Conservation (phyloP, 2,888 invertebrate species). For the Synergus gifuensis region DNA sequence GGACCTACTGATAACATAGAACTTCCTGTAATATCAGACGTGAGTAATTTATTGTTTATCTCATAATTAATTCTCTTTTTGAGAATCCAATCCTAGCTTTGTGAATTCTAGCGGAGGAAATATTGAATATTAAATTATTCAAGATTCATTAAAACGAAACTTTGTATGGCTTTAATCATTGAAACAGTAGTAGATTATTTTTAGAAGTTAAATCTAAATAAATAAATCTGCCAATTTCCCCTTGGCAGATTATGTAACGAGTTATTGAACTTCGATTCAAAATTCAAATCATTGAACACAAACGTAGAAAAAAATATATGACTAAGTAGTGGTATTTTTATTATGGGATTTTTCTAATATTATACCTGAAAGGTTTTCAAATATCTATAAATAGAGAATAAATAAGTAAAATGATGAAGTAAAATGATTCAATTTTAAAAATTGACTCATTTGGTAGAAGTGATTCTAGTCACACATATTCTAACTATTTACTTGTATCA, state of each 20-base stretch:
- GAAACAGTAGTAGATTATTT: too few relatives aligned
- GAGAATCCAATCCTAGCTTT: not conserved
- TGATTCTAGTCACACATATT: too few relatives aligned
- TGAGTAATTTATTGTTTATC: slow-evolving; percentile 70
- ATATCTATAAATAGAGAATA: too few relatives aligned
- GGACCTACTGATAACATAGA: slow-evolving; percentile 86
- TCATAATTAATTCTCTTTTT: not conserved
- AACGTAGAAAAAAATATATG: not conserved
- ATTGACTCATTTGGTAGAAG: too few relatives aligned
- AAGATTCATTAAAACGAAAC: not conserved
- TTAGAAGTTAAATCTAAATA: too few relatives aligned
- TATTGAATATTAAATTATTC: slow-evolving; percentile 13
- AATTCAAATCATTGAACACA: not conserved
- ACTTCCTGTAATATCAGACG: slow-evolving; percentile 82
- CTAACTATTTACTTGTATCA: too few relatives aligned
- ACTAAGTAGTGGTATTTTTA: not conserved
- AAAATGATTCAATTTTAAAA: too few relatives aligned
- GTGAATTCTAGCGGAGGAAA: slow-evolving; percentile 18
- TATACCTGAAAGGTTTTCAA: not conserved
- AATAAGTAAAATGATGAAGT: too few relatives aligned
- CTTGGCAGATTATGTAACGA: not conserved
- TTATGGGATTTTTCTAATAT: not conserved
- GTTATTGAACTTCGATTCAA: not conserved
- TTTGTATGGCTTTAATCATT: not conserved
- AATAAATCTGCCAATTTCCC: too few relatives aligned